Base-by-base conservation (phyloP, 2,113 vertebrate genomes). In the Corythaeola cristata region DNA sequence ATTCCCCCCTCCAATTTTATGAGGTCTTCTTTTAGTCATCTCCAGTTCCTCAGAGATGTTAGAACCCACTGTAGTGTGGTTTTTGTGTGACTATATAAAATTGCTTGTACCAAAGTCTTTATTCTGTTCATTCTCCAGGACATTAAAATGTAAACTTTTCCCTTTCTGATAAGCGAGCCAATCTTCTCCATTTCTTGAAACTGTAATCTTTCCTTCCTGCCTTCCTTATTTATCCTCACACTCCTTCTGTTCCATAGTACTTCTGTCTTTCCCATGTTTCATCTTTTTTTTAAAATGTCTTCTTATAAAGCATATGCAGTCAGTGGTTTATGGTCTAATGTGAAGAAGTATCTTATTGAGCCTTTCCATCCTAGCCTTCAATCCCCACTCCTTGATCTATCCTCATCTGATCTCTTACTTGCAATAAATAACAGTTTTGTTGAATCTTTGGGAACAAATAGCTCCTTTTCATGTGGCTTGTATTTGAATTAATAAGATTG, bases 161-260 rank as follows among this genome's bases (percentile, higher is more conserved):
- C 27, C 11, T 50, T 44, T 62, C 45, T 64, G 56, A 71, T 47
- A 86, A 52, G 26, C 11, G 0, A 89, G 28, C 20, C 28, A 37
- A 39, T 58, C 19, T 58, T 84, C 60, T 86, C 69, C 60, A 41
- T 84, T 71, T 94, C 68, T 92, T 53, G 28, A 84, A 86, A 56
- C 13, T 3, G 5, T 11, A 84, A 47, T 71, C 60, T 90, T 89
- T 71, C 47, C 68, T 93, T 95, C 62, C 72, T 92, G 68, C 60
- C 60, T 94, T 90, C 69, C 76, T 64, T 94, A 95, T 95, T 96
- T 96, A 93, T 93, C 85, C 83, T 93, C 93, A 89, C 79, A 52
- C 60, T 94, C 88, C 88, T 93, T 93, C 85, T 96, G 92, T 72
- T 97, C 73, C 59, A 58, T 3, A 67, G 50, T 80, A 37, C 60